Evolutionary conservation across 2,113 vertebrate species (phyloP).

Genomic region (Alectura lathami): DNA sequence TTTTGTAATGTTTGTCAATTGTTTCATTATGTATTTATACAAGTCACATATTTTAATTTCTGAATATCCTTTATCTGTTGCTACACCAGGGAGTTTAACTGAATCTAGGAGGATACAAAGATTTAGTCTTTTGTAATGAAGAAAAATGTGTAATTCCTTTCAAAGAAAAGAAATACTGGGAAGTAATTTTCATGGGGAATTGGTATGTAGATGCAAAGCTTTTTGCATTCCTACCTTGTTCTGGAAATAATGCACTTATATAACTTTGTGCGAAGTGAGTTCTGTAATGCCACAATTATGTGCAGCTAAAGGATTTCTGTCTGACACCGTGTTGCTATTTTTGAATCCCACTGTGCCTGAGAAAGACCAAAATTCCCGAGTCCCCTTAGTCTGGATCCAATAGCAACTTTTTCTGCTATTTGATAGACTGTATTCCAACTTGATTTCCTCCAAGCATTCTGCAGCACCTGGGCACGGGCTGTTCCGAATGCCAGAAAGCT

Average conservation of each 20-base stretch:
- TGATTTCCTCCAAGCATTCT: neutral
- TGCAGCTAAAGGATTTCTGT: neutral
- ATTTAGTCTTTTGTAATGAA: constrained; percentile 29
- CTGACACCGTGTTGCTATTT: neutral
- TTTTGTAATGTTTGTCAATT: constrained; percentile 40
- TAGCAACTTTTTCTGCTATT: neutral
- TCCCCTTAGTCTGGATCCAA: neutral
- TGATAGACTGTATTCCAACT: neutral
- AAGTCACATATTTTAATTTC: constrained; percentile 51
- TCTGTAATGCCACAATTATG: neutral
- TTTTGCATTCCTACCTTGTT: neutral
- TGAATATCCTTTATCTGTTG: constrained; percentile 11
- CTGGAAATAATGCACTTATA: neutral
- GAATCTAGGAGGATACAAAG: constrained; percentile 10
- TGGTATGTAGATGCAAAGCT: neutral
- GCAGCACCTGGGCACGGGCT: neutral
- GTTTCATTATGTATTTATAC: constrained; percentile 50
- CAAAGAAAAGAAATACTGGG: constrained; percentile 15
- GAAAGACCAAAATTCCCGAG: neutral
- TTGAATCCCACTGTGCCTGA: neutral
- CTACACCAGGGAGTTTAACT: neutral
- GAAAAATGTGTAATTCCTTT: constrained; percentile 37
- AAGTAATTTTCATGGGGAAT: neutral
- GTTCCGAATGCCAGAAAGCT: neutral
- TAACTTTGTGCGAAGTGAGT: neutral